Conservation (phyloP, 2,888 invertebrate genomes). For the Dioctria rufipes region DNA sequence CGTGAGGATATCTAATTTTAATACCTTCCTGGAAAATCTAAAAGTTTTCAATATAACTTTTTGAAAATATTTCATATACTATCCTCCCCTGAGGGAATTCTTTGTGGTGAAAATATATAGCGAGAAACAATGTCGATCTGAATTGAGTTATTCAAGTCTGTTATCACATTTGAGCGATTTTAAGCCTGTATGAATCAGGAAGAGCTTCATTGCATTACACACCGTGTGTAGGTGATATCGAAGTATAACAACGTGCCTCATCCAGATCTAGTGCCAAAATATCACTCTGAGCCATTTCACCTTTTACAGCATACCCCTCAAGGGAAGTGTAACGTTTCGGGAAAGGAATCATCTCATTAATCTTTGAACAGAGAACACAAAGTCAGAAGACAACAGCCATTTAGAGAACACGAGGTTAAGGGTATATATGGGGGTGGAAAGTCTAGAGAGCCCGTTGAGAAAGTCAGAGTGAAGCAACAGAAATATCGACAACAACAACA, state of each 20-base stretch:
- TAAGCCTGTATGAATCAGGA: slow-evolving; percentile 19
- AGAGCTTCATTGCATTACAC: slow-evolving; percentile 36
- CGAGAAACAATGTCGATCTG: not conserved
- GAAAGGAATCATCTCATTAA: slow-evolving; percentile 51
- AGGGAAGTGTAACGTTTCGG: slow-evolving; percentile 25
- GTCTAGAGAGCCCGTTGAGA: slow-evolving; percentile 50
- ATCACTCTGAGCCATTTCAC: slow-evolving; percentile 21
- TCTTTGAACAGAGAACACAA: slow-evolving; percentile 47
- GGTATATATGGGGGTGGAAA: slow-evolving; percentile 54
- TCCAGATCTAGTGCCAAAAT: slow-evolving; percentile 36
- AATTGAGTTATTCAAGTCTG: slow-evolving; percentile 46
- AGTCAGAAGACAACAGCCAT: slow-evolving; percentile 52
- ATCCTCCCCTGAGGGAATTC: too few relatives aligned
- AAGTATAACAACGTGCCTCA: not conserved
- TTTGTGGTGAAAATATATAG: too few relatives aligned
- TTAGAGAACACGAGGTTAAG: slow-evolving; percentile 55
- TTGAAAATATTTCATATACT: too few relatives aligned
- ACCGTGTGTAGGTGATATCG: too few relatives aligned
- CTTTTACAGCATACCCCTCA: slow-evolving; percentile 5
- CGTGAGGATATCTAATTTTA: too few relatives aligned
- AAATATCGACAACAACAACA: too few relatives aligned
- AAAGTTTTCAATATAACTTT: too few relatives aligned
- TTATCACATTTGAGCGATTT: slow-evolving; percentile 50
- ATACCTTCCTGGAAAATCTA: too few relatives aligned
- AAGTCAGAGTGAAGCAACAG: slow-evolving; percentile 58